Evolutionary conservation across 2,113 vertebrate genomes (phyloP).

Genomic region (Gorilla gorilla): DNA sequence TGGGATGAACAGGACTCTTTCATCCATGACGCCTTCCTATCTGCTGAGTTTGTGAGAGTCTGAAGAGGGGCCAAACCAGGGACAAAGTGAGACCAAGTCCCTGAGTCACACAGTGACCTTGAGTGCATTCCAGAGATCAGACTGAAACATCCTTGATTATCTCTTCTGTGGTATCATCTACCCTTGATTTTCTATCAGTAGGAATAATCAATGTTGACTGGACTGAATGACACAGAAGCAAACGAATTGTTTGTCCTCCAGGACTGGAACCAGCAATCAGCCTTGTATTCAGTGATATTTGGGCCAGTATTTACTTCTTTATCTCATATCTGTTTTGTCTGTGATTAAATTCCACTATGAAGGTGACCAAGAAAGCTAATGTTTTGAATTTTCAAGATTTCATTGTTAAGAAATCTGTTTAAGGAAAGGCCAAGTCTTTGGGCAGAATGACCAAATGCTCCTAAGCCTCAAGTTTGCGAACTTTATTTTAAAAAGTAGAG

Average conservation of each 20-base stretch:
- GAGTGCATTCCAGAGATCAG: neutral
- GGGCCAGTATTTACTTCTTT: neutral
- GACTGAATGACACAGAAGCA: neutral
- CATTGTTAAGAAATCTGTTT: neutral
- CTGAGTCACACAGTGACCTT: neutral
- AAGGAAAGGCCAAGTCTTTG: neutral
- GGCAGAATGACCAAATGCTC: neutral
- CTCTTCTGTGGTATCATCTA: neutral
- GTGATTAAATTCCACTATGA: slow-evolving; percentile 1
- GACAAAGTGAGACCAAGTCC: neutral
- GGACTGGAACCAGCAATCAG: neutral
- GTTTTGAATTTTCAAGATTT: neutral
- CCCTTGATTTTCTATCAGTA: neutral
- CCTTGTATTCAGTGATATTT: neutral
- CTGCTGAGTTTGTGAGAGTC: neutral
- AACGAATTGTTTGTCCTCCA: neutral
- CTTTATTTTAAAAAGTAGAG: neutral
- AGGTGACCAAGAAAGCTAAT: neutral
- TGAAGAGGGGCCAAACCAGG: neutral
- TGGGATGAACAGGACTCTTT: neutral
- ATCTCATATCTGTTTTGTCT: neutral
- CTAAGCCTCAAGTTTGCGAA: neutral
- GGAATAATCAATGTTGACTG: neutral
- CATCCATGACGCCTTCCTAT: neutral
- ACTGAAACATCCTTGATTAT: neutral